Conservation (phyloP, 2,797 vertebrate genomes). For the Typhlichthys eigenmanni region DNA sequence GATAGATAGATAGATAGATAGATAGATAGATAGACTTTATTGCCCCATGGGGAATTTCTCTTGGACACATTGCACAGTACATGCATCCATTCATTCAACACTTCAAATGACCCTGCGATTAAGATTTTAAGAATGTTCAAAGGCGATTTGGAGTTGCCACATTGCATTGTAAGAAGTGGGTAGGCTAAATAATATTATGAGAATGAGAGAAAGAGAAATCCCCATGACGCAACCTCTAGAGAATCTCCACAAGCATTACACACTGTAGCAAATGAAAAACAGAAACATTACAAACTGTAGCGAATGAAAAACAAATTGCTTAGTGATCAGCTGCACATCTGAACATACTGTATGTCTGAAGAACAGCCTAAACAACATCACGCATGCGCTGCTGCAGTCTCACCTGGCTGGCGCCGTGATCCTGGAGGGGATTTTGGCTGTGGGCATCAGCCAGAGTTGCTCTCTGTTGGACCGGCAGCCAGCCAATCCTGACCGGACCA, state of each 20-base stretch:
- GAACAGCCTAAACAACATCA: not conserved
- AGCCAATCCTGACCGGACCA: constrained; percentile 69
- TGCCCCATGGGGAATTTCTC: no score
- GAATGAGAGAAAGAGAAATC: not conserved
- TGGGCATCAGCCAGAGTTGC: constrained; percentile 42
- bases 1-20: no score
- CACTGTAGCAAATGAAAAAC: not conserved
- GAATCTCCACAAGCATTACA: not conserved
- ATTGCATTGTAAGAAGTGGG: not conserved
- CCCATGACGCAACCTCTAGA: not conserved
- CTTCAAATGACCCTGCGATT: not conserved
- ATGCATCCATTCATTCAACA: no score
- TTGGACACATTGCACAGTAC: no score
- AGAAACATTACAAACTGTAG: not conserved
- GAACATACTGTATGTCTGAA: not conserved
- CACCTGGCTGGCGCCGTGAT: constrained; percentile 63
- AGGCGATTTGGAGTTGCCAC: not conserved
- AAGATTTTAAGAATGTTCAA: not conserved
- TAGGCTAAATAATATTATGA: no score
- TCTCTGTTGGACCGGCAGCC: constrained; percentile 75
- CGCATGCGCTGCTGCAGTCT: constrained; percentile 19
- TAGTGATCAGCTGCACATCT: not conserved
- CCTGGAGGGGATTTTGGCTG: constrained; percentile 27
- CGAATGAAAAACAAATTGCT: not conserved
- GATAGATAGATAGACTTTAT: no score